Evolutionary conservation across 2,797 vertebrate species (phyloP), one percentile per base, ranked within the genome.

Genomic region (Tenualosa thibaudeaui): DNA sequence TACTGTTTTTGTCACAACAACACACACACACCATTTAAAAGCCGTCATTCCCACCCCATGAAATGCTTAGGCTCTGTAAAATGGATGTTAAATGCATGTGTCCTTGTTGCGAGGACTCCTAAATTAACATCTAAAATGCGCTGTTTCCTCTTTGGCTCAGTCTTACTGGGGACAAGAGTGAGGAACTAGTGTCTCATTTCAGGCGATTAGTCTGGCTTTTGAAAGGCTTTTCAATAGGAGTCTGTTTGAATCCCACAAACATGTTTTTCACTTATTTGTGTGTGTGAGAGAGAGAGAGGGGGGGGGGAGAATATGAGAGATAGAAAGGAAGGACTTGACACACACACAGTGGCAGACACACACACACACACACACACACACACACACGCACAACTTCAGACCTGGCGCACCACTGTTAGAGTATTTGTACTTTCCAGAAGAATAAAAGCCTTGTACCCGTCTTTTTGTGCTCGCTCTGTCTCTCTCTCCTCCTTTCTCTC

Each of bases 391-490:
- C 19, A 60, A 60, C 56, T 22, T 3, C 19, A 62, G 58, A 62
- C 58, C 62, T 65, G 62, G 62, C 62, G 9, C 24, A 12, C 12
- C 24, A 65, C 62, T 65, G 62, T 65, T 31, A 2, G 24, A 65
- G 26, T 24, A 65, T 65, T 65, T 65, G 62, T 65, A 24, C 24
- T 65, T 65, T 65, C 31, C 62, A 65, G 62, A 65, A 65, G 62
- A 65, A 65, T 65, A 65, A n/a, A 65, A 65, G 24, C 62, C 62
- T 65, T 65, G 62, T 31, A 8, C 26, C 24, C 2, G 10, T 65
- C 62, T 58, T n/a, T 58, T 19, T n/a, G 19, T 58, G 22, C 19
- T 60, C 19, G 5, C 58, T n/a, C 58, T 2, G 5, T 9, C 58
- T 9, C 58, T 9, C 58, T 24, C 58, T 62, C 6, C 3, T 24